Conservation (phyloP, 2,888 invertebrate genomes). For the Dromius quadrimaculatus region DNA sequence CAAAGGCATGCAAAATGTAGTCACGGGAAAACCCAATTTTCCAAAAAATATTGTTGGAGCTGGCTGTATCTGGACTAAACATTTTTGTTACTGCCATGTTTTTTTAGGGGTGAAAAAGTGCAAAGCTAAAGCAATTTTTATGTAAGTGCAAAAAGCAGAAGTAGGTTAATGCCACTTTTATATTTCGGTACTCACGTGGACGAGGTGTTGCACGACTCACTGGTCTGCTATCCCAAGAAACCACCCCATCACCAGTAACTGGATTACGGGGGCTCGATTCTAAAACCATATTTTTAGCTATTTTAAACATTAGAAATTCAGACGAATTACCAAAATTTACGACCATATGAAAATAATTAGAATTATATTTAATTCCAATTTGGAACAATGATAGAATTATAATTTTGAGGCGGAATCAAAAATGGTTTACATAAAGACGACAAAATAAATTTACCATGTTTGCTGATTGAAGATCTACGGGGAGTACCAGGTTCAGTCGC, state of each 20-base stretch:
- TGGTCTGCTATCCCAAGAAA: slow-evolving; percentile 63
- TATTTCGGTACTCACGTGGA: slow-evolving; percentile 59
- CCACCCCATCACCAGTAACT: slow-evolving; percentile 66
- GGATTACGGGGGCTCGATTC: slow-evolving; percentile 66
- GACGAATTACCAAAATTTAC: too few relatives aligned
- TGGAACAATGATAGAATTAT: background rate
- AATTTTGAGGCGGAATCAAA: too few relatives aligned
- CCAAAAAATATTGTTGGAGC: too few relatives aligned
- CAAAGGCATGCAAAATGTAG: too few relatives aligned
- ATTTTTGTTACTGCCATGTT: background rate
- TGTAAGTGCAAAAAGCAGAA: too few relatives aligned
- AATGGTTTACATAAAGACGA: background rate
- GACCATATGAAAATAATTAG: too few relatives aligned
- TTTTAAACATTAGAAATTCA: too few relatives aligned
- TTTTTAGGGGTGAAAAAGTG: background rate
- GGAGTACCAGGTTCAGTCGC: slow-evolving; percentile 60
- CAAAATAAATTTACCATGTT: slow-evolving; percentile 55
- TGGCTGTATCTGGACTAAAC: too few relatives aligned
- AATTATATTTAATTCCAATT: background rate
- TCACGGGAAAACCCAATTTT: too few relatives aligned
- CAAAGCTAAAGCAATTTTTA: background rate
- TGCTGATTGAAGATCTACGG: slow-evolving; percentile 63
- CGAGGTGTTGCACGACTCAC: slow-evolving; percentile 61
- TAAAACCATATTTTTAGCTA: slow-evolving; percentile 55
- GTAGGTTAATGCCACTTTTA: too few relatives aligned